Conservation (phyloP, 2,797 vertebrate species). For the Siniperca scherzeri region DNA sequence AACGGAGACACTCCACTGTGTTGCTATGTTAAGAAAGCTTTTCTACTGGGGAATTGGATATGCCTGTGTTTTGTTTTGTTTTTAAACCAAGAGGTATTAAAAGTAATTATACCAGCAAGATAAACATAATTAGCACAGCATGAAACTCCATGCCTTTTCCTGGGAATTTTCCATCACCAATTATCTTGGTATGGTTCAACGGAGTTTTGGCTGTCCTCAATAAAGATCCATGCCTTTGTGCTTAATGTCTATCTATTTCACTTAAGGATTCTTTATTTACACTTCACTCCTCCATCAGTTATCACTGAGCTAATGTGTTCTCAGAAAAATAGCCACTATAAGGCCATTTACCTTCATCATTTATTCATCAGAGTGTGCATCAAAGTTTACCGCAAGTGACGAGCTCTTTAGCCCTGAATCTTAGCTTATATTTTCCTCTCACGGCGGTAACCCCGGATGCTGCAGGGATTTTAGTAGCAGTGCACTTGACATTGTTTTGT, state of each 20-base stretch:
- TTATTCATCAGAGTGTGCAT: conserved; percentile 46
- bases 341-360: conserved; percentile 24
- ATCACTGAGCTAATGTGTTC: conserved; percentile 24
- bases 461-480: conserved; percentile 35
- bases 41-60: conserved; percentile 50
- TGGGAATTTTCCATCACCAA: conserved; percentile 48
- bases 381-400: conserved; percentile 30
- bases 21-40: conserved; percentile 52
- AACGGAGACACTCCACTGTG: conserved; percentile 45
- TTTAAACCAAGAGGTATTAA: conserved; percentile 65
- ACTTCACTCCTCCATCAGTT: conserved; percentile 1
- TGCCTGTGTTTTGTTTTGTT: conserved; percentile 33
- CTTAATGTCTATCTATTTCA: conserved; percentile 45
- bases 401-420: conserved; percentile 27
- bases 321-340: conserved; percentile 5
- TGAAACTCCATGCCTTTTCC: conserved; percentile 48
- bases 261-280: conserved; percentile 43
- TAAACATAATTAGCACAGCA: conserved; percentile 77
- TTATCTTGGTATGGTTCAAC: conserved; percentile 66
- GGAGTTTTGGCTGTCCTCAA: conserved; percentile 50
- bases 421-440: conserved; percentile 1
- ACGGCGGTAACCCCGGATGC: conserved; percentile 31
- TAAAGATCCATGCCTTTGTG: conserved; percentile 23
- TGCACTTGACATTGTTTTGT: conserved; percentile 43
- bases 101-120: conserved; percentile 78